These are phyloP conservation scores for Triplophysa tibetana DNA, from an alignment of 2,113 vertebrate species.

Conservation along the genomic window DNA sequence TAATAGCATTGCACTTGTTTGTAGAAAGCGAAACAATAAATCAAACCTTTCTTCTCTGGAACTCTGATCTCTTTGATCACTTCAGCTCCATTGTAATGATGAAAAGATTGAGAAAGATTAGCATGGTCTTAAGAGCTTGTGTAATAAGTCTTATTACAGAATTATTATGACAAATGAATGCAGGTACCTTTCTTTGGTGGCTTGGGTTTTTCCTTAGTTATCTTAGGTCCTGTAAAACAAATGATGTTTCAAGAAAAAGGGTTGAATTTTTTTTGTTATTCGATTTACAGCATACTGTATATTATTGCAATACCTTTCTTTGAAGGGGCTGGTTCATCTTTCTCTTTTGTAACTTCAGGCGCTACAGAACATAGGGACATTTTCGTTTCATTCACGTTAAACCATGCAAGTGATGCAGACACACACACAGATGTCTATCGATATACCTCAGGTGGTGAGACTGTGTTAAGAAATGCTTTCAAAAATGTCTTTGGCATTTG, in stretches of 20 bases:
- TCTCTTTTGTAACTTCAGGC: conserved; percentile 26
- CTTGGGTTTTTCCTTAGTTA: conserved; percentile 11
- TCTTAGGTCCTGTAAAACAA: background rate
- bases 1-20: too few relatives aligned
- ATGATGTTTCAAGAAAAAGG: background rate
- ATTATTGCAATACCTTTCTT: conserved; percentile 4
- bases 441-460: background rate
- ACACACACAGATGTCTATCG: background rate
- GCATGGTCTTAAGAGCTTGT: background rate
- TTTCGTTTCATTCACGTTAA: background rate
- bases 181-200: conserved; percentile 49
- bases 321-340: conserved; percentile 35
- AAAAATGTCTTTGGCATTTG: too few relatives aligned
- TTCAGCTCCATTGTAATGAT: background rate
- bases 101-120: background rate
- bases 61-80: too few relatives aligned
- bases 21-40: too few relatives aligned
- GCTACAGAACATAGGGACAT: background rate
- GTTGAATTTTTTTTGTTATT: background rate
- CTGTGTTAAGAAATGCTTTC: background rate
- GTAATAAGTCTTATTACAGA: background rate
- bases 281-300: background rate
- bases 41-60: background rate
- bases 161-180: background rate
- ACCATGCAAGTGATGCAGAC: too few relatives aligned